These are phyloP conservation scores for Tigriopus californicus DNA, from an alignment of 2,888 invertebrate genomes.

Conservation along the genomic window DNA sequence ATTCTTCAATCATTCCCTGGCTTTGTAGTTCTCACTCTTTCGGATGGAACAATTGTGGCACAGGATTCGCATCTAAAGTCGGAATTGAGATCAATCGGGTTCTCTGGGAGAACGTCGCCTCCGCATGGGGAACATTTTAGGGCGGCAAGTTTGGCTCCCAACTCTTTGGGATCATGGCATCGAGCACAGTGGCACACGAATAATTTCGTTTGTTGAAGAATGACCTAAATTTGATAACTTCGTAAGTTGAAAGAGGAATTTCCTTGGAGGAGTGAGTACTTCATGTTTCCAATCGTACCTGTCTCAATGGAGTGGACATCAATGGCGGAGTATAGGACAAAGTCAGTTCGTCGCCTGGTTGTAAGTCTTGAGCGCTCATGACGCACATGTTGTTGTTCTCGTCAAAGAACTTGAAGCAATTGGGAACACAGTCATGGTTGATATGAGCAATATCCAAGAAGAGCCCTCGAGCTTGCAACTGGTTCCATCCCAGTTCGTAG, in stretches of 20 bases:
- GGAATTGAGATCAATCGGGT: neutral
- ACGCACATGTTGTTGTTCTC: neutral
- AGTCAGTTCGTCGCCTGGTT: neutral
- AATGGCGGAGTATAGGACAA: neutral
- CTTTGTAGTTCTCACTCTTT: neutral
- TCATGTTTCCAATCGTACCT: too few relatives aligned
- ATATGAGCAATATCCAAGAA: neutral
- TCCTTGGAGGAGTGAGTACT: too few relatives aligned
- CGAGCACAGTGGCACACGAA: neutral
- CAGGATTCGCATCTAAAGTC: neutral
- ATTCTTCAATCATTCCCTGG: too few relatives aligned
- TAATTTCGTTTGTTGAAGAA: neutral
- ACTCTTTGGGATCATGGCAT: neutral
- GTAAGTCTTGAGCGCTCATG: neutral
- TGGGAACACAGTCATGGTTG: conserved; percentile 1
- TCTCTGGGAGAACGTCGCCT: neutral
- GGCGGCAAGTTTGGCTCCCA: neutral
- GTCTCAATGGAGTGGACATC: neutral
- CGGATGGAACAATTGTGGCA: neutral
- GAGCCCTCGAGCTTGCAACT: neutral
- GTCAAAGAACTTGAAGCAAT: neutral
- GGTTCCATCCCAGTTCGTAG: neutral
- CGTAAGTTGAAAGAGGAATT: neutral
- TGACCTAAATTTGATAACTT: neutral
- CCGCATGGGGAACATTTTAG: neutral